Evolutionary conservation across 1,140 invertebrate genomes (phyloP).

Genomic region (Anadara kagoshimensis): DNA sequence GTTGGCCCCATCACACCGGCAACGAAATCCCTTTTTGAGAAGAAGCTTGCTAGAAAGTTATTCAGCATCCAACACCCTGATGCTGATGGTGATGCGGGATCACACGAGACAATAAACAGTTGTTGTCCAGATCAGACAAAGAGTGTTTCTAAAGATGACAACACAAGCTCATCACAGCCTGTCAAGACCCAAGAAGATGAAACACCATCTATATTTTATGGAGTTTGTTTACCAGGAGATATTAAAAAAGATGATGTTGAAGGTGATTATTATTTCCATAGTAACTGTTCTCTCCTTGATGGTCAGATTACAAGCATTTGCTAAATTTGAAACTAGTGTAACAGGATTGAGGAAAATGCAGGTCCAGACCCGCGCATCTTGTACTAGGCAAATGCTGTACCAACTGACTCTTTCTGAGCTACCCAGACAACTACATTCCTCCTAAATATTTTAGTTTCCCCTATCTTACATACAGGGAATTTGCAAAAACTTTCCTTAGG

Average conservation of each 20-base stretch:
- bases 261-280: conserved; percentile 3
- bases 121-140: neutral
- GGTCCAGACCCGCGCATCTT: no score
- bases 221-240: conserved; percentile 31
- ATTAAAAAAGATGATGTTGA: conserved; percentile 17
- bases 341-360: no score
- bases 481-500: no score
- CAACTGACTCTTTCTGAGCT: no score
- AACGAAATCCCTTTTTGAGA: conserved; percentile 57
- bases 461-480: no score
- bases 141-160: neutral
- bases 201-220: conserved; percentile 29
- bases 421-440: no score
- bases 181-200: neutral
- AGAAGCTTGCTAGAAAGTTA: conserved; percentile 52
- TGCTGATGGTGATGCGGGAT: neutral
- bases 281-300: no score
- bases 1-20: conserved; percentile 61
- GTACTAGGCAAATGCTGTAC: no score
- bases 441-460: no score
- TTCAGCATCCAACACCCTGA: conserved; percentile 36
- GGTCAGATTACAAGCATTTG: neutral
- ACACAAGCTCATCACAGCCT: neutral
- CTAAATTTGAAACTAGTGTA: neutral
- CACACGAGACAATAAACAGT: neutral